Base-by-base conservation (phyloP, 1,140 invertebrate genomes). In the Drosophila bifasciata region DNA sequence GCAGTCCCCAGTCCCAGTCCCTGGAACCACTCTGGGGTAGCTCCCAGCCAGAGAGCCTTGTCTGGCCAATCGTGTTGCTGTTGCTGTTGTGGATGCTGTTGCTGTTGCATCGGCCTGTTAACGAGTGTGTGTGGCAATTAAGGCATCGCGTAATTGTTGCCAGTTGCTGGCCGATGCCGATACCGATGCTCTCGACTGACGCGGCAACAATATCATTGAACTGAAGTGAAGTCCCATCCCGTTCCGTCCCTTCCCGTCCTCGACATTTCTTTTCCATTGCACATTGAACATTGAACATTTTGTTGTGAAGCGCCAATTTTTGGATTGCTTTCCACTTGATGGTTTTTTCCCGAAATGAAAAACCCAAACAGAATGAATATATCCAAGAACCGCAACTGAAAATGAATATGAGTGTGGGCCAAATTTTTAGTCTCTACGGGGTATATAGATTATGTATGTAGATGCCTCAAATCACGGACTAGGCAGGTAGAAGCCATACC, bases 101-200 rank as follows among this genome's bases (percentile, higher is more conserved):
- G 40, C 63, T 51, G 32, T 21, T 53, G 41, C 62, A 51, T 44
- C 53, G 55, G 66, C 58, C 59, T 78, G 72, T 83, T 78, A 83
- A 69, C 79, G 79, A 69, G 48, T 57, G 19, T 57, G 19, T 81
- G 68, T 57, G 77, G 81, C 81, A 86, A 86, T 86, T 86, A 86
- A 88, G 81, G 83, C 83, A 69, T 23, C 83, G 83, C 78, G 83
- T 81, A 86, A 86, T 86, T 86, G 81, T 81, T 86, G 77, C 81
- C 81, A 75, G 83, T 86, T 85, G 81, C 73, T 85, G 76, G 70
- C 49, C 28, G 64, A 56, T 60, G 36, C 23, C 51, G 57, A 57
- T 59, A 45, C n/a, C n/a, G n/a, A n/a, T n/a, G n/a, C n/a, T n/a
- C 55, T 36, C 32, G 67, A 53, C 36, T 48, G 28, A 36, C 64